Conservation (phyloP, 2,888 invertebrate genomes). For the Cryptosula pallasiana region DNA sequence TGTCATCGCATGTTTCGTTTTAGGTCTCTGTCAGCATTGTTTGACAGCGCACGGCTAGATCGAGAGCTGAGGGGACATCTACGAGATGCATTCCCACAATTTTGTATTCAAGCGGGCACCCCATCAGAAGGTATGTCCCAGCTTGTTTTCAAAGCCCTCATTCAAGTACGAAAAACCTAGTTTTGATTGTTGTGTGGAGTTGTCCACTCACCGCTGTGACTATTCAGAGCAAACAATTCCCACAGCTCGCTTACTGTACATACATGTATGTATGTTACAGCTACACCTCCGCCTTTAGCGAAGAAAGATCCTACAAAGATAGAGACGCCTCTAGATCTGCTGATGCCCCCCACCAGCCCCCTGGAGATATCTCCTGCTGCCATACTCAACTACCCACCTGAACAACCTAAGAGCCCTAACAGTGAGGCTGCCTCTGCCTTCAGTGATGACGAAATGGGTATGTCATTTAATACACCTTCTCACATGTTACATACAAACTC, state of each 20-base stretch:
- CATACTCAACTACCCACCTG: slow-evolving; percentile 3
- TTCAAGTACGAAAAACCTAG: too few relatives aligned
- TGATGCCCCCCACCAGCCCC: background rate
- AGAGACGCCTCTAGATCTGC: slow-evolving; percentile 13
- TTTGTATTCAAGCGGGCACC: slow-evolving; percentile 58
- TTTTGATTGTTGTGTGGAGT: too few relatives aligned
- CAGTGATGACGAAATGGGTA: slow-evolving; percentile 19
- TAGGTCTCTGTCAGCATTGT: slow-evolving; percentile 72
- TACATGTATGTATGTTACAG: too few relatives aligned
- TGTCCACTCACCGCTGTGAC: too few relatives aligned
- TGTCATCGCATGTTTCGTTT: slow-evolving; percentile 16
- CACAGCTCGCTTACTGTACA: too few relatives aligned
- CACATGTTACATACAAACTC: too few relatives aligned
- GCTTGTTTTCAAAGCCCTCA: too few relatives aligned
- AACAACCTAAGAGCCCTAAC: background rate
- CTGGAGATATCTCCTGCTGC: background rate
- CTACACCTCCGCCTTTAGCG: background rate
- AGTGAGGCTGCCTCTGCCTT: background rate
- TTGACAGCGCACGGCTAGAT: slow-evolving; percentile 82
- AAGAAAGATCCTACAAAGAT: background rate
- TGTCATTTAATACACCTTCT: too few relatives aligned
- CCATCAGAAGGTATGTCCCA: slow-evolving; percentile 58
- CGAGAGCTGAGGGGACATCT: slow-evolving; percentile 76
- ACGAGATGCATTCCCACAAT: slow-evolving; percentile 84
- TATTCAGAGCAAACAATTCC: too few relatives aligned